phyloP scores from a whole-genome alignment of 2,888 invertebrate species.

The Drosophila testacea region DNA sequence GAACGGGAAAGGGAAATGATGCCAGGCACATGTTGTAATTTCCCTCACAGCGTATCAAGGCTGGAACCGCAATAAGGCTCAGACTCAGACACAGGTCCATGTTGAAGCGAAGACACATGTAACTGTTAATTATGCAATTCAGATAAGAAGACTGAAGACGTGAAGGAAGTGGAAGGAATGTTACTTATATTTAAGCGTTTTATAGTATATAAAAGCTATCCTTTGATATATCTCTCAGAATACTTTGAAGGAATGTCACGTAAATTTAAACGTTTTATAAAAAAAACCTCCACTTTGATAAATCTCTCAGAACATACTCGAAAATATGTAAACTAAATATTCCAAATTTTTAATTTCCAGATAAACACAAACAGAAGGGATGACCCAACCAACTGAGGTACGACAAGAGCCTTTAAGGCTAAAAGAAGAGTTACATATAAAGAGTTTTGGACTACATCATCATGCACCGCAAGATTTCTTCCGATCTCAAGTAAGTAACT shows the following conservation, averaged over 20 bases:
- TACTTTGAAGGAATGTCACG: conserved; percentile 12
- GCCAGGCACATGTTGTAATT: conserved; percentile 76
- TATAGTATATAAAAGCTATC: conserved; percentile 4
- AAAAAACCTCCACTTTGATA: conserved; percentile 20
- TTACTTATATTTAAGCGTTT: conserved; percentile 34
- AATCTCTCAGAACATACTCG: conserved; percentile 24
- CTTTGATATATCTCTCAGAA: conserved; percentile 37
- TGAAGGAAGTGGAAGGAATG: conserved; percentile 8
- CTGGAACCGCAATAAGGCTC: conserved; percentile 34
- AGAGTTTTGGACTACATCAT: conserved; percentile 27
- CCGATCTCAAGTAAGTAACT: conserved; percentile 51
- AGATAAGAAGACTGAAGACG: conserved; percentile 54
- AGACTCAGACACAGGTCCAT: neutral
- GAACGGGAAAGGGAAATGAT: conserved; percentile 41
- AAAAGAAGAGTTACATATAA: conserved; percentile 24
- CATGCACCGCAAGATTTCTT: conserved; percentile 37
- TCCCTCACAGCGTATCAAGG: conserved; percentile 44
- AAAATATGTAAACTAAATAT: neutral
- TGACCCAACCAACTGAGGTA: neutral
- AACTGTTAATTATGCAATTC: conserved; percentile 73
- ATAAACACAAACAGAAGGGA: conserved; percentile 3
- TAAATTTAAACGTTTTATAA: conserved; percentile 32
- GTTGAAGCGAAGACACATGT: conserved; percentile 46
- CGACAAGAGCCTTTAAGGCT: conserved; percentile 45
- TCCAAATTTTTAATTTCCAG: neutral